phyloP scores from a whole-genome alignment of 2,888 invertebrate species.

The Caenorhabditis uteleia region DNA sequence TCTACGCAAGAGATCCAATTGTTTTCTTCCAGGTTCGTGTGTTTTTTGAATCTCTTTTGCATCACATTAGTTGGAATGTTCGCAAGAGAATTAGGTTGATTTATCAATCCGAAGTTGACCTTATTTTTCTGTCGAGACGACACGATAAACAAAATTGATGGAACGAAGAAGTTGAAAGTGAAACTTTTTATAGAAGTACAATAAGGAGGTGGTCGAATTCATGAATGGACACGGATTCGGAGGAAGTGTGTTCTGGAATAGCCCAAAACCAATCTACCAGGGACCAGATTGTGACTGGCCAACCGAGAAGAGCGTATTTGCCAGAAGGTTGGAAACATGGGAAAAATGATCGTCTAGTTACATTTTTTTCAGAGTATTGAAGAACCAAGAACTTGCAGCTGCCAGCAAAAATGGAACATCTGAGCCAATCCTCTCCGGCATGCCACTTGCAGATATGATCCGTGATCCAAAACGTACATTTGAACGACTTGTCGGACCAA shows the following conservation, averaged over 20 bases:
- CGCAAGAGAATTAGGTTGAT: slow-evolving; percentile 29
- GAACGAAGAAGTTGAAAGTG: slow-evolving; percentile 3
- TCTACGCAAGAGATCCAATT: slow-evolving; percentile 68
- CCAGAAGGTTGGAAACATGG: slow-evolving; percentile 53
- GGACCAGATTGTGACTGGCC: slow-evolving; percentile 70
- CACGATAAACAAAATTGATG: background rate
- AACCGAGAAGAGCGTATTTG: slow-evolving; percentile 69
- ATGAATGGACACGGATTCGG: slow-evolving; percentile 69
- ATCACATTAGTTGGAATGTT: background rate
- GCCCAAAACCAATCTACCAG: slow-evolving; percentile 70
- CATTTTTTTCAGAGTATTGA: slow-evolving; percentile 56
- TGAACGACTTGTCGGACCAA: slow-evolving; percentile 60
- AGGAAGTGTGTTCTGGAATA: slow-evolving; percentile 70
- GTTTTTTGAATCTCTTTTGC: background rate
- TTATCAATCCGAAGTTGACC: slow-evolving; percentile 31
- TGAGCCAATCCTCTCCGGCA: slow-evolving; percentile 49
- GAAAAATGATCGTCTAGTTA: background rate
- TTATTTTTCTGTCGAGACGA: slow-evolving; percentile 26
- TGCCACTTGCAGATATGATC: slow-evolving; percentile 64
- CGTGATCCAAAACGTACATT: slow-evolving; percentile 66
- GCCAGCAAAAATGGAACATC: slow-evolving; percentile 54
- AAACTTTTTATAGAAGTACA: slow-evolving; percentile 61
- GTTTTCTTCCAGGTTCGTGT: slow-evolving; percentile 62
- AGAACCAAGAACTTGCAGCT: slow-evolving; percentile 64
- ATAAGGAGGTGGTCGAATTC: slow-evolving; percentile 67